Evolutionary conservation across 2,113 vertebrate genomes (phyloP).

Genomic region (Drymodes brunneopygia): DNA sequence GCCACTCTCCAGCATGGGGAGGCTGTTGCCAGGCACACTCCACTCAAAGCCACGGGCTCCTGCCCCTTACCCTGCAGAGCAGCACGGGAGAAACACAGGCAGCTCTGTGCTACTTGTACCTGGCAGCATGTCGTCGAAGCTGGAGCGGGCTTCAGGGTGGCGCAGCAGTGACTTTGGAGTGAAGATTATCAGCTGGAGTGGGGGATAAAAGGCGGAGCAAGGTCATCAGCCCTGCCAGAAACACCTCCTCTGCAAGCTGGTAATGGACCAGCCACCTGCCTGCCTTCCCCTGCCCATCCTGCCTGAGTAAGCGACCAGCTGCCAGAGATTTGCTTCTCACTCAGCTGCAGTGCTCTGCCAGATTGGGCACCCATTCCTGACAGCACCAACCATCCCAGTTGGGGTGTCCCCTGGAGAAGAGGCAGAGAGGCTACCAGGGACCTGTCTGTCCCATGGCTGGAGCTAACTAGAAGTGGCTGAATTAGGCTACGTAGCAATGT

Average conservation of each 20-base stretch:
- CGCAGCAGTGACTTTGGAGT: constrained; percentile 92
- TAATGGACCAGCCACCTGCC: background rate
- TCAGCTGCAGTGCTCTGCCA: background rate
- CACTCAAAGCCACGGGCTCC: background rate
- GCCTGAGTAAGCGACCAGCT: background rate
- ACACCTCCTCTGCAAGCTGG: background rate
- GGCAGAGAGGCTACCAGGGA: background rate
- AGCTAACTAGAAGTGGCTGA: background rate
- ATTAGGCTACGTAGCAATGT: fast-evolving
- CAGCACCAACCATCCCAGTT: background rate
- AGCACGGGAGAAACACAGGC: fast-evolving
- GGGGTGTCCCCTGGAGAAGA: background rate
- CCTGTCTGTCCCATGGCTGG: background rate
- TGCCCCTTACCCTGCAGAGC: background rate
- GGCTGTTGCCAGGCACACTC: background rate
- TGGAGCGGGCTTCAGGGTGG: constrained; percentile 90
- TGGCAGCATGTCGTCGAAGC: constrained; percentile 89
- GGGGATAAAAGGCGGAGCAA: constrained; percentile 42
- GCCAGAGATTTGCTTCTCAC: background rate
- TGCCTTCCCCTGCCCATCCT: background rate
- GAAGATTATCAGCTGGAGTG: constrained; percentile 85
- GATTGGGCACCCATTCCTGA: fast-evolving
- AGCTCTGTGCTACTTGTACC: constrained; percentile 38
- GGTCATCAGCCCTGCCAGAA: background rate
- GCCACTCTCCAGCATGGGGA: background rate